A percentile compares a stretch with the other conserved stretches of the same genome.
phyloP scores from a whole-genome alignment of 2,113 vertebrate species.

The Anser brachyrhynchus region DNA sequence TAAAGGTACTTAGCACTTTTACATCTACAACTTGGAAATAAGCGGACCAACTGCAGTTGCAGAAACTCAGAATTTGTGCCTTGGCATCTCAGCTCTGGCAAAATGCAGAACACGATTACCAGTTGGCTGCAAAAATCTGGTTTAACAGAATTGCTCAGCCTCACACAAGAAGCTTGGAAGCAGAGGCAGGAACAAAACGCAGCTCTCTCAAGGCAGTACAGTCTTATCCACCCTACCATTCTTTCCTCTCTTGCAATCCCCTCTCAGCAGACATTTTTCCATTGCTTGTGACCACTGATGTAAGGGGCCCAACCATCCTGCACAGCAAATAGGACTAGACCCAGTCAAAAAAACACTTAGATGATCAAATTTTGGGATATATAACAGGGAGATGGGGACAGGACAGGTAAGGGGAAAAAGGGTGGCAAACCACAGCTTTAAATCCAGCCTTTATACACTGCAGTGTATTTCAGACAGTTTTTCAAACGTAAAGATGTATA shows the following conservation, averaged over 20 bases:
- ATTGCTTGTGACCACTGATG: background rate
- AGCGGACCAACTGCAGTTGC: background rate
- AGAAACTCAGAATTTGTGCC: background rate
- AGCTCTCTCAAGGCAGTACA: background rate
- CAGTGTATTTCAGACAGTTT: background rate
- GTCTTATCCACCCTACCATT: background rate
- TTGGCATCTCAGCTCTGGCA: background rate
- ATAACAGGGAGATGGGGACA: background rate
- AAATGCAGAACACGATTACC: background rate
- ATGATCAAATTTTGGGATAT: accelerated
- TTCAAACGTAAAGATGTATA: background rate
- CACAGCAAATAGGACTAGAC: background rate
- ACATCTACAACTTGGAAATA: background rate
- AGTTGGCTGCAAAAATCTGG: background rate
- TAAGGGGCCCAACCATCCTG: background rate
- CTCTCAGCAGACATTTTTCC: background rate
- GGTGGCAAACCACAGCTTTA: background rate
- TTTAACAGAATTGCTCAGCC: background rate
- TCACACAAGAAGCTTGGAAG: background rate
- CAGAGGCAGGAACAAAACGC: background rate
- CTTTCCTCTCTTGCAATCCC: background rate
- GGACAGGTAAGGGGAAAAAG: background rate
- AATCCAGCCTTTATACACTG: background rate
- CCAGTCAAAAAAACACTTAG: background rate
- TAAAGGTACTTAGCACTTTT: background rate